Conservation (phyloP, 2,888 invertebrate species). For the Drosophila mercatorum region DNA sequence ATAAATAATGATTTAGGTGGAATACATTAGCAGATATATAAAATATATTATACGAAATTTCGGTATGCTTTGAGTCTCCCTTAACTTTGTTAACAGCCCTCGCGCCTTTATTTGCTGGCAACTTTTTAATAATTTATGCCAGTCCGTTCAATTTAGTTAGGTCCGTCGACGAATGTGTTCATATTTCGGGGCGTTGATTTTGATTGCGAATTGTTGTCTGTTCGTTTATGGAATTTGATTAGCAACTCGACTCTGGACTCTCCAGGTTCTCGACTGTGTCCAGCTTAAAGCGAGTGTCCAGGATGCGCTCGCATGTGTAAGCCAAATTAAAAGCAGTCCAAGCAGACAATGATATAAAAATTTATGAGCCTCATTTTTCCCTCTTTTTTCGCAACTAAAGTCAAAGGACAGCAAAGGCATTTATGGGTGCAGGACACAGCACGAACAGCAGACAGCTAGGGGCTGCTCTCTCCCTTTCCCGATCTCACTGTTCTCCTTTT, state of each 20-base stretch:
- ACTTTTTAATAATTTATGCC: slow-evolving; percentile 59
- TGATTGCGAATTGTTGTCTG: slow-evolving; percentile 66
- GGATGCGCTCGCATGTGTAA: slow-evolving; percentile 64
- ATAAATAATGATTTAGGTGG: too few relatives aligned
- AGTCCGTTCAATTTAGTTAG: slow-evolving; percentile 30
- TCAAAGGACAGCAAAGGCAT: slow-evolving; percentile 56
- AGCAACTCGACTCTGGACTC: slow-evolving; percentile 1
- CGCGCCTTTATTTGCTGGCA: slow-evolving; percentile 14
- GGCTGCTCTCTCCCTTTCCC: slow-evolving; percentile 7
- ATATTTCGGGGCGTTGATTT: slow-evolving; percentile 62
- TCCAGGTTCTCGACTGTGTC: neutral
- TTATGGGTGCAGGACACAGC: slow-evolving; percentile 45
- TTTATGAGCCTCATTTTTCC: slow-evolving; percentile 65
- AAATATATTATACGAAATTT: neutral
- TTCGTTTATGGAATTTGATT: slow-evolving; percentile 69
- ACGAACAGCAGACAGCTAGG: slow-evolving; percentile 56
- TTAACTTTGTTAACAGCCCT: neutral
- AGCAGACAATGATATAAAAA: slow-evolving; percentile 63
- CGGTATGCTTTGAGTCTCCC: neutral
- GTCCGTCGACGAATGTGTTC: slow-evolving; percentile 57
- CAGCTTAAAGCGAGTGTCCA: slow-evolving; percentile 39
- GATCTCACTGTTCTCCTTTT: slow-evolving; percentile 29
- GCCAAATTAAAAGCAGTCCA: slow-evolving; percentile 60
- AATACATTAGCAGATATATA: neutral
- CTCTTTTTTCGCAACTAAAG: slow-evolving; percentile 49